A percentile compares a stretch with the other conserved stretches of the same genome.
Conservation (phyloP, 2,888 invertebrate genomes). For the Idaea straminata region DNA sequence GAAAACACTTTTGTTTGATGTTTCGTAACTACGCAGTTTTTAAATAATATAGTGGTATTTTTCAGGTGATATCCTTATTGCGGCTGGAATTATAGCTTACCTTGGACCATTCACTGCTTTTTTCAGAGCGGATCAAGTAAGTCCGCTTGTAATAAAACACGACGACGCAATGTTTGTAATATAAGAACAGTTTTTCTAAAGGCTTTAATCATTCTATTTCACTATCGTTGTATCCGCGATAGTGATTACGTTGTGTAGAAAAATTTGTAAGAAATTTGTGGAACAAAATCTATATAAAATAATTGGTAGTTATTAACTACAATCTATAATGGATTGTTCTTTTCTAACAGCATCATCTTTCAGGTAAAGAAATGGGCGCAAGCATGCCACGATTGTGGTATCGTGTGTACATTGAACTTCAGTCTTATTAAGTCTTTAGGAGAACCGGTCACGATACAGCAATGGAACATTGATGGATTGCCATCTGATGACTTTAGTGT, state of each 20-base stretch:
- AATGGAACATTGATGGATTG: conserved; percentile 94
- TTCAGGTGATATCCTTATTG: conserved; percentile 92
- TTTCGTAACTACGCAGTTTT: not conserved
- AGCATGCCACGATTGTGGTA: conserved; percentile 83
- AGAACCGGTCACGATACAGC: conserved; percentile 91
- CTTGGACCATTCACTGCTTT: conserved; percentile 92
- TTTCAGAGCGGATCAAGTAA: conserved; percentile 81
- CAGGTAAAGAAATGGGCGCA: conserved; percentile 88
- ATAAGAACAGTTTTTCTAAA: not conserved
- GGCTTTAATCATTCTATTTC: not conserved
- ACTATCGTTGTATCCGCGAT: too few relatives aligned
- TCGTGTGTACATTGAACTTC: conserved; percentile 89
- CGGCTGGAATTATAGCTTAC: conserved; percentile 94
- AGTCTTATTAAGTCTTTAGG: conserved; percentile 90
- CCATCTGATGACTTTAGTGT: conserved; percentile 94
- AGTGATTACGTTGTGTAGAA: too few relatives aligned
- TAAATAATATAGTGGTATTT: conserved; percentile 30
- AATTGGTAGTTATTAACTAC: too few relatives aligned
- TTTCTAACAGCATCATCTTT: conserved; percentile 26
- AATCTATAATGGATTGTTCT: too few relatives aligned
- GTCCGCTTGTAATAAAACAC: conserved; percentile 3
- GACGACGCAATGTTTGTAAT: too few relatives aligned
- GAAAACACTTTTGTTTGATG: too few relatives aligned
- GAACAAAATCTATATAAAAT: too few relatives aligned
- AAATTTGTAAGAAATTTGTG: too few relatives aligned